Evolutionary conservation across 2,113 vertebrate species (phyloP).

Genomic region (Podarcis cretensis): DNA sequence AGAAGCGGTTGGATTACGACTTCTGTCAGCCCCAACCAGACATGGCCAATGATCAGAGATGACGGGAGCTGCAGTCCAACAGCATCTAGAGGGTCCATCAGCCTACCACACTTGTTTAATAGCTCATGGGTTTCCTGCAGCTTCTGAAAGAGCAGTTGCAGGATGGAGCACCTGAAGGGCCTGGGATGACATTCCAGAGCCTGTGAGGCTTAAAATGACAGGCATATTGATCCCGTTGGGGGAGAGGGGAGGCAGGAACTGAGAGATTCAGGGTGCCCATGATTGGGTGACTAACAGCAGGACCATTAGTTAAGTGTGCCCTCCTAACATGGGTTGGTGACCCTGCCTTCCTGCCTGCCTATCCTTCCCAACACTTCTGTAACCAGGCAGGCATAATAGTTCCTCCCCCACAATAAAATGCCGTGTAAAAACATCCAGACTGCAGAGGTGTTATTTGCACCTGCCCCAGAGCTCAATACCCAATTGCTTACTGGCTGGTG

Average conservation of each 20-base stretch:
- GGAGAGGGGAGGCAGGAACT: neutral
- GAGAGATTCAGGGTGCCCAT: neutral
- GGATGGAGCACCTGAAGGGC: neutral
- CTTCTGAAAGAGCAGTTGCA: neutral
- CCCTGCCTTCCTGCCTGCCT: neutral
- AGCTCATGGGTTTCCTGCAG: neutral
- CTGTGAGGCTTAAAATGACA: neutral
- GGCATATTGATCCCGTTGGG: slow-evolving; percentile 1
- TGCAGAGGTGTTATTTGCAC: slow-evolving; percentile 31
- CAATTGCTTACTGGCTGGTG: neutral
- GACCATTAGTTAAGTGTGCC: neutral
- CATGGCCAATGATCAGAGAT: neutral
- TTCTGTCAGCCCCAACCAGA: neutral
- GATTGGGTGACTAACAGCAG: slow-evolving; percentile 3
- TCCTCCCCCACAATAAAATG: slow-evolving; percentile 39
- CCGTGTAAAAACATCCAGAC: slow-evolving; percentile 28
- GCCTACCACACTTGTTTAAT: neutral
- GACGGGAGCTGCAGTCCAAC: neutral
- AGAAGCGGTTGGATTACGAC: neutral
- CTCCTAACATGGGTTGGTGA: slow-evolving; percentile 14
- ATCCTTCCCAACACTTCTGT: slow-evolving; percentile 8
- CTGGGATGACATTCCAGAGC: slow-evolving; percentile 1
- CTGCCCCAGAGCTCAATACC: neutral
- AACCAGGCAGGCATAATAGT: slow-evolving; percentile 22
- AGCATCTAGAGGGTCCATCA: neutral